Percentiles rank a stretch among this genome's conserved stretches.
Conservation (phyloP, 1,140 invertebrate genomes). For the Scylla paramamosain region DNA sequence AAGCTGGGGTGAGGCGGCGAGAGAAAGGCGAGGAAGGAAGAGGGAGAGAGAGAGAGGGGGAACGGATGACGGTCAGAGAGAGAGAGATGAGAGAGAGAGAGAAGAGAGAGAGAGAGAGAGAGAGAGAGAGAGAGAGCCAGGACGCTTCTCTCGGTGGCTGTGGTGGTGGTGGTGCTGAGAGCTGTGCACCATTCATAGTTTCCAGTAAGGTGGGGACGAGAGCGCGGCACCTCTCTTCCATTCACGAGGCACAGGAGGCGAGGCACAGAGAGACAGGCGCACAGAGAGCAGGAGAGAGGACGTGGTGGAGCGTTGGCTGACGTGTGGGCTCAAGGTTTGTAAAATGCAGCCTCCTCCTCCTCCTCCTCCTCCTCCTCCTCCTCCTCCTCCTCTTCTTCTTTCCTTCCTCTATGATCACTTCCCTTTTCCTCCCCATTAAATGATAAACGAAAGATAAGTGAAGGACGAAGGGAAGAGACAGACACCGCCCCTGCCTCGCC, state of each 20-base stretch:
- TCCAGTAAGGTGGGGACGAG: slow-evolving; percentile 43
- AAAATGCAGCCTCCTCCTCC: neutral
- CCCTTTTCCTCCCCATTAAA: neutral
- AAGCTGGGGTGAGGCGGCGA: neutral
- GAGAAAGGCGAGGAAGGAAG: neutral
- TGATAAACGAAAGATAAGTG: neutral
- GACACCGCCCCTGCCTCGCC: neutral
- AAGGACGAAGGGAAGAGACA: neutral
- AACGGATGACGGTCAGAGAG: too few relatives aligned
- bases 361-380: neutral
- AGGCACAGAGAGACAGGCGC: neutral
- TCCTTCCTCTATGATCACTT: neutral
- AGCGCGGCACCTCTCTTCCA: slow-evolving; percentile 52
- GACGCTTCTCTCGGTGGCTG: too few relatives aligned
- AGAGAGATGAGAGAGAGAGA: too few relatives aligned
- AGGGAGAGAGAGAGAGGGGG: neutral
- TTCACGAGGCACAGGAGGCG: slow-evolving; percentile 55
- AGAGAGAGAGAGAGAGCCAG: too few relatives aligned
- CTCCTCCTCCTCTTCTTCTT: neutral
- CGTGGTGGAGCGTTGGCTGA: neutral
- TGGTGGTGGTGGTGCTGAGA: neutral
- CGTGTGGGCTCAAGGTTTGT: neutral
- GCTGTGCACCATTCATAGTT: slow-evolving; percentile 62
- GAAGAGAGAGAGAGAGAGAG: slow-evolving; percentile 7
- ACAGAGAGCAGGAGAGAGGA: neutral